A percentile compares a stretch with the other conserved stretches of the same genome.
phyloP scores from a whole-genome alignment of 2,888 invertebrate species.

The Ernsta delagoae region DNA sequence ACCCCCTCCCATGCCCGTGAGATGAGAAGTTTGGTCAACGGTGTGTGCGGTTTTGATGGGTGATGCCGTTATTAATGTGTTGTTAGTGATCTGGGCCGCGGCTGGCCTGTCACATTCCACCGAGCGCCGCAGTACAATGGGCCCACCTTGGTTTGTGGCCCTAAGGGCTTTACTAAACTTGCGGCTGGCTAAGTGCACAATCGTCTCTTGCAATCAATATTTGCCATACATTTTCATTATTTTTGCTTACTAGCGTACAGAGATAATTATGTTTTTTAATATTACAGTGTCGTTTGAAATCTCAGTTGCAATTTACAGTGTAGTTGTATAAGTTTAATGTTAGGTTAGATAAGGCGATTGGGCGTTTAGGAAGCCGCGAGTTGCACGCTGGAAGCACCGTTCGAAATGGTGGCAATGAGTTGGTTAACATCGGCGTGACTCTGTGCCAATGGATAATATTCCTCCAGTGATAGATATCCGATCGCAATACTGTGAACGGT shows the following conservation, averaged over 20 bases:
- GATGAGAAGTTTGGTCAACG: constrained; percentile 4
- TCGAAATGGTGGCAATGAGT: constrained; percentile 34
- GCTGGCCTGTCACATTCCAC: constrained; percentile 49
- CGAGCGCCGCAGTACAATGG: constrained; percentile 46
- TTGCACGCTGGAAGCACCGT: constrained; percentile 24
- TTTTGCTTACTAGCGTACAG: not conserved
- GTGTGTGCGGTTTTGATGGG: constrained; percentile 22
- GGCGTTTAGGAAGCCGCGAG: constrained; percentile 17
- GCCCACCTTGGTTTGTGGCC: constrained; percentile 39
- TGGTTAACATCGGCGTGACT: constrained; percentile 35
- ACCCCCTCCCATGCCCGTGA: constrained; percentile 9
- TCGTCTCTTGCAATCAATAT: constrained; percentile 21
- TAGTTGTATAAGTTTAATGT: constrained; percentile 8
- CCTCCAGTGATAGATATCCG: constrained; percentile 68
- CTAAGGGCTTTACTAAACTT: constrained; percentile 9
- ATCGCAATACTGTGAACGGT: constrained; percentile 59
- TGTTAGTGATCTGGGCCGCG: constrained; percentile 38
- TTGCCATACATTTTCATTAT: constrained; percentile 22
- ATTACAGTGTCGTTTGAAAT: constrained; percentile 17
- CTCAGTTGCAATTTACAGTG: constrained; percentile 18
- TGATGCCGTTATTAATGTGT: constrained; percentile 32
- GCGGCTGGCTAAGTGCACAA: constrained; percentile 31
- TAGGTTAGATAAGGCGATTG: constrained; percentile 17
- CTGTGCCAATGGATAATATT: constrained; percentile 58
- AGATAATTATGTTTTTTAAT: not conserved